Evolutionary conservation across 1,140 invertebrate species (phyloP).

Genomic region (Antheraea mylitta): DNA sequence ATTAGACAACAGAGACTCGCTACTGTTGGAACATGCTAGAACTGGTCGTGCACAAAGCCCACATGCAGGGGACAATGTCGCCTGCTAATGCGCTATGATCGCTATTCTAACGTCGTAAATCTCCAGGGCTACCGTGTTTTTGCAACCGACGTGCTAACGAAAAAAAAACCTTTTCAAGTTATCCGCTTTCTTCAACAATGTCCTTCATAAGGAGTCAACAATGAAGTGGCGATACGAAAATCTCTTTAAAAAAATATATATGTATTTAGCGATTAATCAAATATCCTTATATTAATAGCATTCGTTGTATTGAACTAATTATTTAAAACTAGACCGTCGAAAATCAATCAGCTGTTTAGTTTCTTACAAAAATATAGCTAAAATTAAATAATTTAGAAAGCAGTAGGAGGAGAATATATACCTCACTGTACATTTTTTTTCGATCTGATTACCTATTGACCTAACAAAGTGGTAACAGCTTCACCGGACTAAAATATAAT

Average conservation of each 20-base stretch:
- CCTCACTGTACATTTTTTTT: no score
- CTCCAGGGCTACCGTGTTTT: conserved; percentile 60
- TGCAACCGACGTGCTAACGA: conserved; percentile 27
- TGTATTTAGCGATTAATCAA: not conserved
- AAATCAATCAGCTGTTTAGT: no score
- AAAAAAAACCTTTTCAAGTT: conserved; percentile 1
- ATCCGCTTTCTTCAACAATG: not conserved
- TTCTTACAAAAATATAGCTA: no score
- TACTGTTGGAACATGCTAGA: conserved; percentile 42
- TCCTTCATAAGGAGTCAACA: not conserved
- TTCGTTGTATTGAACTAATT: no score
- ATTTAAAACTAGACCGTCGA: no score
- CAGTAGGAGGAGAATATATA: no score
- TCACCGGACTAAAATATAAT: no score
- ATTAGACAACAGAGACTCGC: conserved; percentile 23
- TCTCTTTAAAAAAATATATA: not conserved
- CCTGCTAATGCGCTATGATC: conserved; percentile 75
- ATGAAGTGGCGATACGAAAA: not conserved
- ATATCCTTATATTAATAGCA: not conserved
- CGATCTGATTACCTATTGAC: no score
- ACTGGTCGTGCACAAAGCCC: conserved; percentile 45
- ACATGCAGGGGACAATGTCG: conserved; percentile 62
- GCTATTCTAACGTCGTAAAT: conserved; percentile 65
- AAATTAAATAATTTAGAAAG: no score
- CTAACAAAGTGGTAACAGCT: no score